Evolutionary conservation across 2,888 invertebrate species (phyloP).

Genomic region (Salpingus planirostris): DNA sequence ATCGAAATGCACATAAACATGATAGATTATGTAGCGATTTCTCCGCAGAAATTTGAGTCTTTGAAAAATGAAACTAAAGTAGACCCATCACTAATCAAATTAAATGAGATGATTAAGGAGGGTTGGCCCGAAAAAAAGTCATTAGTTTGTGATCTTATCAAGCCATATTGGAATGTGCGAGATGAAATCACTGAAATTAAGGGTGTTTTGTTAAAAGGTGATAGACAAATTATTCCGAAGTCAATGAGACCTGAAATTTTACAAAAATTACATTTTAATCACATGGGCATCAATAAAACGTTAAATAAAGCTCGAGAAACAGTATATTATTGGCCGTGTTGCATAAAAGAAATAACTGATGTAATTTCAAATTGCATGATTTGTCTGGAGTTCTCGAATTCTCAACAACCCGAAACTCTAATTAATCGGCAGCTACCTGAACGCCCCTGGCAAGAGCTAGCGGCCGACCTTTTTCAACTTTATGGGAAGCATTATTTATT

Average conservation of each 20-base stretch:
- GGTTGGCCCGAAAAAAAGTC: constrained; percentile 1
- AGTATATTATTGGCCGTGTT: constrained; percentile 1
- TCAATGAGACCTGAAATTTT: background rate
- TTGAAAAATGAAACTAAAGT: background rate
- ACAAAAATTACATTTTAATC: background rate
- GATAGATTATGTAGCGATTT: background rate
- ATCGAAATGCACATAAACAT: background rate
- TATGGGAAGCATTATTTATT: background rate
- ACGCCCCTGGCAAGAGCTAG: background rate
- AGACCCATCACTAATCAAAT: background rate
- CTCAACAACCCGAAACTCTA: background rate
- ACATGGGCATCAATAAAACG: background rate
- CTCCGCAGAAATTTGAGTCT: background rate
- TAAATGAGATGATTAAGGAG: background rate
- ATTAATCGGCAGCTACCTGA: background rate
- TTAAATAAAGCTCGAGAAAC: background rate
- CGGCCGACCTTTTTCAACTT: background rate
- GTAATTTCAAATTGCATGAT: background rate
- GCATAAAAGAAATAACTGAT: background rate
- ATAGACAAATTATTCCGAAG: background rate
- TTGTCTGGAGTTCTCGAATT: background rate
- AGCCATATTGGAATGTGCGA: background rate
- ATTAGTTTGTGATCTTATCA: background rate
- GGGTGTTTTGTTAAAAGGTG: too few relatives aligned
- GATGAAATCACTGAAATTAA: background rate